A percentile compares a stretch with the other conserved stretches of the same genome.
Conservation (phyloP, 92 coral and sea anemone species). For the Phymanthus crucifer region DNA sequence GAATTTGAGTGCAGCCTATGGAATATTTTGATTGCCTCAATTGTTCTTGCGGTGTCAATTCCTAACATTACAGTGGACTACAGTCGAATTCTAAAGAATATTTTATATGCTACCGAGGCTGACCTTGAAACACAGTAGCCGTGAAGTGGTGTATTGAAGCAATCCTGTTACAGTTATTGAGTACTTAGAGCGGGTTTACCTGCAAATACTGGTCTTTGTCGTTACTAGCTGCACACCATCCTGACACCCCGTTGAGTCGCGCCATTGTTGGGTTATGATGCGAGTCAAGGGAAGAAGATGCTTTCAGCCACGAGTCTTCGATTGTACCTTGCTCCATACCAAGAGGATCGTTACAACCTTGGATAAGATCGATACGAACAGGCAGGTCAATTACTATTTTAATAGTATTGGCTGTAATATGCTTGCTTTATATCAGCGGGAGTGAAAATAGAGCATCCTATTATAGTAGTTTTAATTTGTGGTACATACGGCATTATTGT, state of each 20-base stretch:
- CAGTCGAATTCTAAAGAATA: no score
- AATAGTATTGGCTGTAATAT: no score
- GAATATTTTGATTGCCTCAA: no score
- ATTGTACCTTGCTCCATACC: constrained; percentile 39
- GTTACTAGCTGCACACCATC: constrained; percentile 41
- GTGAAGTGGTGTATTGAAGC: background rate
- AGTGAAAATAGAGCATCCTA: no score
- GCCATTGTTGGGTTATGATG: constrained; percentile 26
- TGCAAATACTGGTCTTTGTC: constrained; percentile 33
- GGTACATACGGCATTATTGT: no score
- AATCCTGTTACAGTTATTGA: background rate
- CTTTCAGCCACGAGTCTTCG: constrained; percentile 32
- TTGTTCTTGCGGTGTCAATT: no score
- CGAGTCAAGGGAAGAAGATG: constrained; percentile 27
- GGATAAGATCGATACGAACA: background rate
- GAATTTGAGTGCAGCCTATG: no score
- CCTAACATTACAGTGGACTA: no score
- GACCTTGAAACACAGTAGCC: background rate
- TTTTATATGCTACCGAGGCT: background rate
- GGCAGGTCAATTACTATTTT: no score
- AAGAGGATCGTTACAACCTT: constrained; percentile 33
- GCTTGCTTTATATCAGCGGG: no score
- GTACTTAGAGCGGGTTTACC: constrained; percentile 10
- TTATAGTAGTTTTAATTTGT: no score
- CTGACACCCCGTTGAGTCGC: constrained; percentile 32